phyloP scores from a whole-genome alignment of 1,140 invertebrate genomes.

The Tetramorium alpestre region DNA sequence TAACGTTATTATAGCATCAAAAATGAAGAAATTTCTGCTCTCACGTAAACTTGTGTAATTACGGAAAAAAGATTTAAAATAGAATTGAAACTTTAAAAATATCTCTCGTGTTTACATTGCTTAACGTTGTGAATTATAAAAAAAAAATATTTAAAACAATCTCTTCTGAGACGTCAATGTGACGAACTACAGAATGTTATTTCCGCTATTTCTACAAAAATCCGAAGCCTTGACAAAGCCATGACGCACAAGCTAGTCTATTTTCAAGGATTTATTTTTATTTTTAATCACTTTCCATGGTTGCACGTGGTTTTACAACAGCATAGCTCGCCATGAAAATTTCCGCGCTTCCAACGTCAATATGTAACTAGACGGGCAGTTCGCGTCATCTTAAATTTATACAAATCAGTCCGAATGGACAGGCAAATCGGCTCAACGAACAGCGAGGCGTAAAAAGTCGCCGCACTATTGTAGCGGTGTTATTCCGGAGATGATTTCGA shows the following conservation, averaged over 20 bases:
- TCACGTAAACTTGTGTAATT: neutral
- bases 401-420: neutral
- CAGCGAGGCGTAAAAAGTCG: neutral
- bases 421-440: neutral
- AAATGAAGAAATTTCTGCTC: neutral
- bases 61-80: neutral
- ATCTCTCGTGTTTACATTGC: neutral
- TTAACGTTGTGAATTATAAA: constrained; percentile 7
- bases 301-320: constrained; percentile 21
- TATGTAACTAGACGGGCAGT: too few relatives aligned
- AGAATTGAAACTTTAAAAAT: neutral
- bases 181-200: neutral
- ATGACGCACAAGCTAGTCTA: constrained; percentile 37
- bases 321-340: constrained; percentile 2
- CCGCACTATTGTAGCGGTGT: constrained; percentile 39
- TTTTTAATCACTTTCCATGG: constrained; percentile 38
- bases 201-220: constrained; percentile 25
- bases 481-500: constrained; percentile 62
- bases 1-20: neutral
- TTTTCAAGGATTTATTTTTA: constrained; percentile 39
- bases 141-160: neutral
- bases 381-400: neutral
- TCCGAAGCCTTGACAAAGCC: constrained; percentile 6
- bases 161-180: neutral
- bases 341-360: neutral